Conservation (phyloP, 2,113 vertebrate species). For the Burhinus bistriatus region DNA sequence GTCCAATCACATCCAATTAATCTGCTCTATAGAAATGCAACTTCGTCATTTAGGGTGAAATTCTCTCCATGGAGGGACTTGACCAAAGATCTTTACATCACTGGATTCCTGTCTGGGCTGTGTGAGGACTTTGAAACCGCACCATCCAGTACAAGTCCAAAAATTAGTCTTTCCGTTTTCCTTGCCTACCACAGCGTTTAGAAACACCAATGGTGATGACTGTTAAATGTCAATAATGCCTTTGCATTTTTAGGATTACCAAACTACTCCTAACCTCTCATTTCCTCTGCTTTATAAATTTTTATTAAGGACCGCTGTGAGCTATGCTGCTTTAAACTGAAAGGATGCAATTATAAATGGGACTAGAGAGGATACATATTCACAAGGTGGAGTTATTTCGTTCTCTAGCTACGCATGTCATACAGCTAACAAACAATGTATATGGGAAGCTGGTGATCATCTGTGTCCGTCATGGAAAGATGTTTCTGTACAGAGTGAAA, state of each 20-base stretch:
- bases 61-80: neutral
- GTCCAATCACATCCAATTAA: neutral
- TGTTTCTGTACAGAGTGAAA: neutral
- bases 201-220: neutral
- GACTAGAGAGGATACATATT: neutral
- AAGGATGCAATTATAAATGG: neutral
- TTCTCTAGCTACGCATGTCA: neutral
- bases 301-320: neutral
- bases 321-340: neutral
- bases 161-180: neutral
- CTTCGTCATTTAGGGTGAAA: neutral
- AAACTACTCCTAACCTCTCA: neutral
- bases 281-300: neutral
- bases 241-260: neutral
- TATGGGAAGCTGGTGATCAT: neutral
- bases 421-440: neutral
- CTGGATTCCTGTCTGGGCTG: neutral
- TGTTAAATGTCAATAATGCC: neutral
- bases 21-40: neutral
- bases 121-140: neutral
- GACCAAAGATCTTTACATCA: neutral
- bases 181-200: neutral
- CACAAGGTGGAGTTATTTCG: neutral
- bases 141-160: neutral
- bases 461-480: neutral